Conservation (phyloP, 2,888 invertebrate species). For the Leistus spinibarbis region DNA sequence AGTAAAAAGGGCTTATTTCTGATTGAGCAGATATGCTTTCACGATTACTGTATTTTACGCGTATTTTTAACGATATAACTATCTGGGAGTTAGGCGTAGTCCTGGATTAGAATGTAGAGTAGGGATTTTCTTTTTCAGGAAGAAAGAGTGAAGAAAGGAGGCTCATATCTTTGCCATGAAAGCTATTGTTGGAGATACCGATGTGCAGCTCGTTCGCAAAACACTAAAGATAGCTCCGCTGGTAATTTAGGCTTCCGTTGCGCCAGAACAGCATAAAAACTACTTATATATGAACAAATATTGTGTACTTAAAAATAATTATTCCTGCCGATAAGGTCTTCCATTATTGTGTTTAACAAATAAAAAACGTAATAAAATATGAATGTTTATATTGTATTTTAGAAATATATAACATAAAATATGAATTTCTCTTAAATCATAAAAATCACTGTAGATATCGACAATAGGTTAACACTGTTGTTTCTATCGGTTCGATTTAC, state of each 20-base stretch:
- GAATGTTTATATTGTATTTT: slow-evolving; percentile 33
- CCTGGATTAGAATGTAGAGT: background rate
- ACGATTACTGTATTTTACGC: no score
- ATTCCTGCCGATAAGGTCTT: slow-evolving; percentile 36
- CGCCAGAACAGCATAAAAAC: slow-evolving; percentile 61
- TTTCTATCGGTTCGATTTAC: background rate
- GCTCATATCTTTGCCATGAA: slow-evolving; percentile 90
- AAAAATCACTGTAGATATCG: background rate
- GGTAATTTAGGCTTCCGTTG: slow-evolving; percentile 95
- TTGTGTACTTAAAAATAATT: slow-evolving; percentile 35
- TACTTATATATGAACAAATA: background rate
- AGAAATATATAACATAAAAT: slow-evolving; percentile 17
- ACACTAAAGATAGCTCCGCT: slow-evolving; percentile 91
- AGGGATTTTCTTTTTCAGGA: slow-evolving; percentile 53
- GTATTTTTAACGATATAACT: no score
- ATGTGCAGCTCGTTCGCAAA: slow-evolving; percentile 92
- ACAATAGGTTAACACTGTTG: background rate
- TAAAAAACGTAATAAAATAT: slow-evolving; percentile 15
- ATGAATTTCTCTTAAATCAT: background rate
- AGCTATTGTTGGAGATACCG: slow-evolving; percentile 93
- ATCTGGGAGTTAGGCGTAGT: no score
- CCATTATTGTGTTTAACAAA: slow-evolving; percentile 29
- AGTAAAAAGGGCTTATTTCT: no score
- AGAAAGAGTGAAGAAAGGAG: slow-evolving; percentile 94
- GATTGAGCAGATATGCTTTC: no score